Evolutionary conservation across 2,797 vertebrate species (phyloP), one percentile per base, ranked within the genome.

Genomic region (Anguilla marmorata): DNA sequence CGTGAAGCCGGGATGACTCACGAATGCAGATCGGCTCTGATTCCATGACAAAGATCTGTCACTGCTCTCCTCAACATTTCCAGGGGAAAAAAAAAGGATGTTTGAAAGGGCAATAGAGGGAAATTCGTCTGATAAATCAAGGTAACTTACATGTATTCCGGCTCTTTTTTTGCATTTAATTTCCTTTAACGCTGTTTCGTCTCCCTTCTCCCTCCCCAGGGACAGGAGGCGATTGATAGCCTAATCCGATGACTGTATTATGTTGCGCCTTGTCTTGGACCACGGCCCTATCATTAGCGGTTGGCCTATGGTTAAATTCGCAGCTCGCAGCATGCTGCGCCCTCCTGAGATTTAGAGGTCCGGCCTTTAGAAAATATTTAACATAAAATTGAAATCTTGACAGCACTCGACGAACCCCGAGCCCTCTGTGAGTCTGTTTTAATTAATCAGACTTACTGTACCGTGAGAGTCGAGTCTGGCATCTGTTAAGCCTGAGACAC

Each of bases 301-400:
- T 96, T 96, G 96, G 95, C 96, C 96, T 95, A 96, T 96, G 95
- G 95, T 96, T 95, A 96, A 95, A 96, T 96, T 96, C 96, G 95
- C 95, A 96, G 95, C 96, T 96, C 95, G 94, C 94, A 95, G 95
- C 95, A 94, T 93, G 94, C 95, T 24, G 95, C 96, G 96, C 74
- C 74, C 72, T 76, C 72, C 94, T 94, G 95, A 96, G 96, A 96
- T 96, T 96, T 96, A 95, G 96, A 95, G 94, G 94, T 92, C 94
- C 96, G 95, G 95, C 96, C 96, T 96, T 96, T 95, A 94, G 95
- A 96, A 96, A 96, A 96, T 96, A 96, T 96, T 96, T 96, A 96
- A 97, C 95, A 96, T 96, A 95, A 96, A 96, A 95, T 93, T 96
- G 94, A 96, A 96, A 96, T 96, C 95, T 95, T 96, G 96, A 96